A percentile compares a stretch with the other conserved stretches of the same genome.
These are phyloP conservation scores for Erpobdella octoculata DNA, from an alignment of 2,888 invertebrate genomes.

Conservation along the genomic window DNA sequence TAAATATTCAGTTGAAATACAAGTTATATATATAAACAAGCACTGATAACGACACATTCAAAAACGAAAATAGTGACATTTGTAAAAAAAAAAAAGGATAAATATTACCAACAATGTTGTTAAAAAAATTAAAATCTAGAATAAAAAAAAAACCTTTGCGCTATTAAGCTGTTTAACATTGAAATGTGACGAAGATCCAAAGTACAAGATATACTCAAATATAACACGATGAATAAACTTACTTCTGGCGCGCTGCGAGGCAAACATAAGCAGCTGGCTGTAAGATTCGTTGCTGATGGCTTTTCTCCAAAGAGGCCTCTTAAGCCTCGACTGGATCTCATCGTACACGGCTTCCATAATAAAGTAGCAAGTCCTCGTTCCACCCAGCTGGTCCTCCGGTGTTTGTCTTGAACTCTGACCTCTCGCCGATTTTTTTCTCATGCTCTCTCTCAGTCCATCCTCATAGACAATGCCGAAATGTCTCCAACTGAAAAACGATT, in stretches of 20 bases:
- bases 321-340: conserved; percentile 46
- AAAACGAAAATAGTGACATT: too few relatives aligned
- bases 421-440: background rate
- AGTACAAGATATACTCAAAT: too few relatives aligned
- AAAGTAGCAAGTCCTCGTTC: conserved; percentile 60
- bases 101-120: too few relatives aligned
- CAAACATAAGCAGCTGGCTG: background rate
- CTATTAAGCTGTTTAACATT: too few relatives aligned
- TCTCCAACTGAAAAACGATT: background rate
- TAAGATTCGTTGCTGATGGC: background rate
- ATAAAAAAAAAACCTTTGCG: too few relatives aligned
- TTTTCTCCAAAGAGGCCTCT: background rate
- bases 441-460: background rate
- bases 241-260: background rate
- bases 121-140: too few relatives aligned
- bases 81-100: too few relatives aligned
- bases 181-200: too few relatives aligned
- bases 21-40: too few relatives aligned
- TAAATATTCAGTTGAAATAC: too few relatives aligned
- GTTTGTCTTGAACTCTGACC: background rate
- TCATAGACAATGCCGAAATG: conserved; percentile 16
- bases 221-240: too few relatives aligned
- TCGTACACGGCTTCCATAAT: conserved; percentile 65
- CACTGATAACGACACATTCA: too few relatives aligned
- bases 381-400: conserved; percentile 30